Percentiles rank a stretch among this genome's conserved stretches.
Evolutionary conservation across 2,888 invertebrate genomes (phyloP).

Genomic region (Trissolcus brochymenae): DNA sequence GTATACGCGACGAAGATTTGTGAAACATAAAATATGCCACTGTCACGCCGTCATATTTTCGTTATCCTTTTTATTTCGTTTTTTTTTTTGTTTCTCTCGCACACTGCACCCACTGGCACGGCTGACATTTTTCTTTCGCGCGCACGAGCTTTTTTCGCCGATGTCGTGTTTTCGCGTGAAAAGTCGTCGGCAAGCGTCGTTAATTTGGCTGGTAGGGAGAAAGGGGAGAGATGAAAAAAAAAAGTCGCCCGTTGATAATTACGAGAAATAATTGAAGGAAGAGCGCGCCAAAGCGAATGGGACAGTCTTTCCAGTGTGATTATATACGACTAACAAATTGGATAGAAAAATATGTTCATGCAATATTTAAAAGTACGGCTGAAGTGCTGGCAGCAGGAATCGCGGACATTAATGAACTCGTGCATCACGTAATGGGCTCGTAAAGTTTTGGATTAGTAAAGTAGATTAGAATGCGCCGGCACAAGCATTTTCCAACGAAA

Average conservation of each 20-base stretch:
- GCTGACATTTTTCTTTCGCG: conserved; percentile 9
- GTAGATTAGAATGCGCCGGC: conserved; percentile 12
- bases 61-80: not conserved
- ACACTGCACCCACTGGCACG: not conserved
- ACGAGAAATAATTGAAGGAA: conserved; percentile 48
- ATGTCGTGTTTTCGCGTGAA: conserved; percentile 43
- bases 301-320: conserved; percentile 47
- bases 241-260: conserved; percentile 47
- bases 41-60: conserved; percentile 49
- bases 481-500: conserved; percentile 8
- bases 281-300: conserved; percentile 34
- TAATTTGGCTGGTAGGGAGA: conserved; percentile 43
- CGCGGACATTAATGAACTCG: conserved; percentile 36
- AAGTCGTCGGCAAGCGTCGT: conserved; percentile 44
- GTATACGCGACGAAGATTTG: conserved; percentile 50
- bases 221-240: conserved; percentile 16
- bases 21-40: conserved; percentile 50
- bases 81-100: conserved; percentile 6
- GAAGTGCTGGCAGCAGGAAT: conserved; percentile 10
- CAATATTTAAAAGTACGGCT: conserved; percentile 44
- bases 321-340: conserved; percentile 43
- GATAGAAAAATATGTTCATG: conserved; percentile 51
- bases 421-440: conserved; percentile 40
- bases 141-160: conserved; percentile 15
- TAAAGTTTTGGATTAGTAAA: conserved; percentile 40